Evolutionary conservation across 2,113 vertebrate genomes (phyloP).

Genomic region (zebrafish (Danio rerio)): GRCz12tu NC_133189.1:44622501-44623000

Average conservation of each 20-base stretch:
- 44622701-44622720: background rate
- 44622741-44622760: background rate
- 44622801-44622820: constrained; percentile 2
- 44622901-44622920: background rate
- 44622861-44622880: background rate
- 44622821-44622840: background rate
- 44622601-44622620: background rate
- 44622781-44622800: constrained; percentile 17
- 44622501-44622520: background rate
- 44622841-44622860: background rate
- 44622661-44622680: background rate
- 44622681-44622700: background rate
- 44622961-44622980: too few species aligned
- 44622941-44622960: background rate
- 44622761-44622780: background rate
- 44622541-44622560: constrained; percentile 2
- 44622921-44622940: background rate
- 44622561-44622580: background rate
- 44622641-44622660: background rate
- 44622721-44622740: background rate
- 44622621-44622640: background rate
- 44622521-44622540: constrained; percentile 8
- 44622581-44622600: constrained; percentile 2
- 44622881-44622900: too few species aligned
- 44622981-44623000: too few species aligned